These are phyloP conservation scores for Plestiodon gilberti DNA, from an alignment of 2,113 vertebrate genomes.

Conservation along the genomic window DNA sequence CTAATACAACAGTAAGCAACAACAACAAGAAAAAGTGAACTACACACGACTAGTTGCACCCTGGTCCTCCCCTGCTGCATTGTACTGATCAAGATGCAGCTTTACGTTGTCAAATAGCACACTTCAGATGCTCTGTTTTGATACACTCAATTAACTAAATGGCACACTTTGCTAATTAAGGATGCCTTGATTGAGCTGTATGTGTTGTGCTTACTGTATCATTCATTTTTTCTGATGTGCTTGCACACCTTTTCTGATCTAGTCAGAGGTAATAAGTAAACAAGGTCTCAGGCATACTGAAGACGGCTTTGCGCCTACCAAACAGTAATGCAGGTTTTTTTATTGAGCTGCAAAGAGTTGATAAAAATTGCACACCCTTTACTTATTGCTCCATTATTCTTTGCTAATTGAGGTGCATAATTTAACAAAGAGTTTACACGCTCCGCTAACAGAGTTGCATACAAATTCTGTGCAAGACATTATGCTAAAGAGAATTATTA, in stretches of 20 bases:
- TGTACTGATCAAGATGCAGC: constrained; percentile 40
- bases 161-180: constrained; percentile 43
- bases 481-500: constrained; percentile 59
- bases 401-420: constrained; percentile 59
- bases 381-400: constrained; percentile 66
- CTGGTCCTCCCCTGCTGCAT: neutral
- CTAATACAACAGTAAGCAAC: neutral
- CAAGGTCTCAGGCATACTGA: constrained; percentile 25
- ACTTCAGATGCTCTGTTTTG: constrained; percentile 48
- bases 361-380: constrained; percentile 59
- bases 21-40: neutral
- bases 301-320: constrained; percentile 49
- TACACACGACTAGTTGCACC: neutral
- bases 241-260: constrained; percentile 36
- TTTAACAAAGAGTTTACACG: constrained; percentile 62
- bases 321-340: constrained; percentile 20
- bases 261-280: constrained; percentile 35
- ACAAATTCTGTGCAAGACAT: constrained; percentile 48
- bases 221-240: constrained; percentile 29
- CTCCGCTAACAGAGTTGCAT: constrained; percentile 59
- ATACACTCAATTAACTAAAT: constrained; percentile 57
- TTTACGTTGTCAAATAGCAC: constrained; percentile 52
- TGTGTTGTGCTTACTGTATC: constrained; percentile 7
- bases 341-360: constrained; percentile 44
- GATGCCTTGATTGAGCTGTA: constrained; percentile 34